A percentile compares a stretch with the other conserved stretches of the same genome.
These are phyloP conservation scores for Thymallus thymallus DNA, from an alignment of 2,113 vertebrate species.

Conservation along the genomic window DNA sequence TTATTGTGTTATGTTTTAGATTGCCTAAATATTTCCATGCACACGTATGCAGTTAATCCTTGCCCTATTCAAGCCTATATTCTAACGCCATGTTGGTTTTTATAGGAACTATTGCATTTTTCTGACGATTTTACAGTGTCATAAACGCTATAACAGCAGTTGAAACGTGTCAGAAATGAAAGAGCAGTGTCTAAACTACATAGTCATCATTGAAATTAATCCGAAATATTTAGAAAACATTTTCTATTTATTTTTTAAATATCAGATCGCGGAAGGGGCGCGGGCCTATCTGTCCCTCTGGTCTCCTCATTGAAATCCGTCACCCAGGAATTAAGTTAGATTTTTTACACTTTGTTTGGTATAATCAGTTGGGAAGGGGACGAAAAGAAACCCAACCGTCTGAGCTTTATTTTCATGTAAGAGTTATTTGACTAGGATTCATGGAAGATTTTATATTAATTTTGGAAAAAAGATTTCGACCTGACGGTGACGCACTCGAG, in stretches of 20 bases:
- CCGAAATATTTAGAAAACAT: conserved; percentile 40
- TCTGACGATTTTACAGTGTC: conserved; percentile 62
- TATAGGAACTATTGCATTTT: conserved; percentile 58
- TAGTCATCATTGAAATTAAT: conserved; percentile 1
- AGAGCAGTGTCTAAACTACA: conserved; percentile 44
- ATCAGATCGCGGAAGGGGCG: conserved; percentile 73
- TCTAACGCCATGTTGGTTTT: conserved; percentile 88
- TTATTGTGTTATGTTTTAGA: conserved; percentile 66
- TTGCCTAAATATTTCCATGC: conserved; percentile 76
- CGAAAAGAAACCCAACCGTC: conserved; percentile 52
- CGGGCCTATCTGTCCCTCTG: conserved; percentile 67
- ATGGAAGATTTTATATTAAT: conserved; percentile 83
- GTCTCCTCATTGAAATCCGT: conserved; percentile 55
- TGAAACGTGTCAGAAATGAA: conserved; percentile 36
- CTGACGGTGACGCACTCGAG: conserved; percentile 59
- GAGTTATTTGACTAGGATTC: conserved; percentile 54
- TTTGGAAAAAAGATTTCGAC: conserved; percentile 74
- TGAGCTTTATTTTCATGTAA: conserved; percentile 80
- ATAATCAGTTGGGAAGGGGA: conserved; percentile 8
- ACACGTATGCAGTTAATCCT: conserved; percentile 79
- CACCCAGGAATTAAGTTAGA: conserved; percentile 67
- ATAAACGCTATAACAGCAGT: conserved; percentile 61
- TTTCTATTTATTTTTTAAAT: conserved; percentile 60
- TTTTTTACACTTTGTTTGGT: conserved; percentile 32
- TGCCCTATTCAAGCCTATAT: conserved; percentile 63